Evolutionary conservation across 2,888 invertebrate genomes (phyloP), one percentile per base, ranked within the genome.

Genomic region (Pachymerium ferrugineum): DNA sequence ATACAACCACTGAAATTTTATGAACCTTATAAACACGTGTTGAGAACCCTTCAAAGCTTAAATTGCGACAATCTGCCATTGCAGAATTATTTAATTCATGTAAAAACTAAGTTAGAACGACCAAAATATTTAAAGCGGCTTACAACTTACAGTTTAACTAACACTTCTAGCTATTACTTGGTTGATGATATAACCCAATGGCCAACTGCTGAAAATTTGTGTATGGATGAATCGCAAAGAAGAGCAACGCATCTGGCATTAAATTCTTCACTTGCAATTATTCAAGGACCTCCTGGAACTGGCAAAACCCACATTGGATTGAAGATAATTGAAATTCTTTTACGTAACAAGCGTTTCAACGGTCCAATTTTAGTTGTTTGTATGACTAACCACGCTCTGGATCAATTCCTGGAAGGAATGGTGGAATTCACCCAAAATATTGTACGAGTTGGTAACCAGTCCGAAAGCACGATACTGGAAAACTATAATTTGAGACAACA

Each of bases 301-400:
- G n/a, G n/a, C n/a, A n/a, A n/a, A n/a, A 84, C 83, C 4, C 82
- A 78, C 74, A 78, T 83, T 12, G 83, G 83, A 6, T 77, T 82
- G 30, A 81, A 82, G 75, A 79, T 83, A 31, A 79, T 81, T 16
- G 75, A 78, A 30, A 29, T 80, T 1, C 76, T 83, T 2, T 77
- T 82, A 19, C 76, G 78, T 35, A 82, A 73, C 31, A 2, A 81
- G 74, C 76, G 76, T 42, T 47, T 25, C 3, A 8, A 19, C 8
- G 69, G 75, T 2, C 90, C 90, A 0, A 89, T 93, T 81, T 83
- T 93, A 8, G 84, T 94, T 0, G 88, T 94, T 22, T 91, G 92
- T 79, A 92, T 88, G 80, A 93, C 93, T 6, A 94, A 94, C 83
- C 92, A 93, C 80, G 93, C 93, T 4, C 83, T 94, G 62, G 94